Percentiles rank a stretch among this genome's conserved stretches.
Evolutionary conservation across 2,113 vertebrate genomes (phyloP).

Genomic region (Picathartes gymnocephalus): DNA sequence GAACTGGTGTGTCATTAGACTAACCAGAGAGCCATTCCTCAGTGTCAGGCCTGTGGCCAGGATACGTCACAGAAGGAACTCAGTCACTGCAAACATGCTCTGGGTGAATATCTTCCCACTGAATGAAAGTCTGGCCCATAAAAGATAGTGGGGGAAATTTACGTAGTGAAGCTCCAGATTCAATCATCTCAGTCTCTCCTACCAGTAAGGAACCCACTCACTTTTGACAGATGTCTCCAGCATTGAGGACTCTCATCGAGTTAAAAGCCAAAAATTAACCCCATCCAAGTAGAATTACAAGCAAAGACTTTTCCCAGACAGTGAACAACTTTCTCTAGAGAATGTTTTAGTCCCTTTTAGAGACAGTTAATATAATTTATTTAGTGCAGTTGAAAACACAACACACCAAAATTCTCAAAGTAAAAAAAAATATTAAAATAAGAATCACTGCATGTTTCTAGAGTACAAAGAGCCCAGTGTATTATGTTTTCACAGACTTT

Average conservation of each 20-base stretch:
- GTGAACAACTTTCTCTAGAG: not conserved
- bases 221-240: not conserved
- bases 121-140: not conserved
- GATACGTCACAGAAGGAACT: not conserved
- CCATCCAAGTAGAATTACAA: not conserved
- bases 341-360: not conserved
- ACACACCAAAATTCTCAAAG: not conserved
- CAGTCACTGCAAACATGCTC: not conserved
- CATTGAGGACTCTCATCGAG: not conserved
- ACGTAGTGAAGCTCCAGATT: not conserved
- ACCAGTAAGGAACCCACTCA: not conserved
- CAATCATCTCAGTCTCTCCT: not conserved
- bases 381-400: not conserved
- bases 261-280: not conserved
- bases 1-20: not conserved
- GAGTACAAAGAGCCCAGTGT: constrained; percentile 42
- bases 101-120: not conserved
- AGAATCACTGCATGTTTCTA: not conserved
- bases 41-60: not conserved
- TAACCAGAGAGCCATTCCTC: not conserved
- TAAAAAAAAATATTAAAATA: not conserved
- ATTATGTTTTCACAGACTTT: constrained; percentile 29
- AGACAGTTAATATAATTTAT: not conserved
- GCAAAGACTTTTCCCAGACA: not conserved
- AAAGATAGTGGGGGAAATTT: not conserved